Conservation (phyloP, 2,113 vertebrate genomes). For the Tinamus guttatus region DNA sequence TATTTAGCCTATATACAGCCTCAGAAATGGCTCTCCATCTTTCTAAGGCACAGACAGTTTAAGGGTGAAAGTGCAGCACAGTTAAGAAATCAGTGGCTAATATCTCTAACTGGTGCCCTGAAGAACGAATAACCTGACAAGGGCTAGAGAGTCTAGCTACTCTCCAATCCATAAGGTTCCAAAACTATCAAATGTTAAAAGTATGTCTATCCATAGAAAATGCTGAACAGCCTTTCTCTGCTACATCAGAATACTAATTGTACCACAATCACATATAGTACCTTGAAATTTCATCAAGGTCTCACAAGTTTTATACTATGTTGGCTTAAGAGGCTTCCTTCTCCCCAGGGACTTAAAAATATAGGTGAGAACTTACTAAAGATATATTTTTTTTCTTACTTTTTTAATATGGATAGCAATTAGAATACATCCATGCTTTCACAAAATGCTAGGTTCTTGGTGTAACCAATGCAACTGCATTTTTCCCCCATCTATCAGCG, state of each 20-base stretch:
- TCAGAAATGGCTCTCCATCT: neutral
- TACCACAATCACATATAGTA: neutral
- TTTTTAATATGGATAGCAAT: neutral
- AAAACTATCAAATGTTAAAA: neutral
- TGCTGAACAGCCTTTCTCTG: neutral
- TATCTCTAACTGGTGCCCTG: neutral
- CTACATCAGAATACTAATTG: neutral
- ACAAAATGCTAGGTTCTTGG: neutral
- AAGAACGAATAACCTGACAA: neutral
- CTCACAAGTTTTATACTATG: neutral
- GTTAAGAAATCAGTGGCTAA: neutral
- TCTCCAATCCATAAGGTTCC: neutral
- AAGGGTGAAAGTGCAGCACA: neutral
- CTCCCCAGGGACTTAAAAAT: neutral
- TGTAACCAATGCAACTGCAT: too few species aligned
- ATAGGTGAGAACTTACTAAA: neutral
- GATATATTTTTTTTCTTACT: neutral
- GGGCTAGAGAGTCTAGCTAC: neutral
- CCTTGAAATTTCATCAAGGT: neutral
- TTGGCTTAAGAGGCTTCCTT: neutral
- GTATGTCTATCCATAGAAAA: neutral
- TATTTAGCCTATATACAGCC: neutral
- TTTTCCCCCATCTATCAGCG: too few species aligned
- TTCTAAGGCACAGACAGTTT: neutral
- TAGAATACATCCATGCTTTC: rapidly evolving